Evolutionary conservation across 2,888 invertebrate species (phyloP).

Genomic region (Drosophila mettleri): DNA sequence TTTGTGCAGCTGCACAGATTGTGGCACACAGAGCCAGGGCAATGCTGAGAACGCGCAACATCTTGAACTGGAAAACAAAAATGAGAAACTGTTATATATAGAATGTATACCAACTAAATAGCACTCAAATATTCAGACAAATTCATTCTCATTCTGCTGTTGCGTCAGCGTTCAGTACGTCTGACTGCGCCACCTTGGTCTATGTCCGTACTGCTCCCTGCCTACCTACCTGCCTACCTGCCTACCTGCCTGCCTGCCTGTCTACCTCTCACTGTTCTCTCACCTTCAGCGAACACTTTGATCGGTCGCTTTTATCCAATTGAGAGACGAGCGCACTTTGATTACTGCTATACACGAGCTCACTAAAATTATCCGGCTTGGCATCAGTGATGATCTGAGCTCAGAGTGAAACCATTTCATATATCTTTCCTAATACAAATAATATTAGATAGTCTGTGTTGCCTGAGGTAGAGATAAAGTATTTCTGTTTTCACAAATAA

Average conservation of each 20-base stretch:
- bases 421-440: background rate
- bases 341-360: slow-evolving; percentile 37
- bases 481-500: background rate
- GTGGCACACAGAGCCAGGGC: slow-evolving; percentile 71
- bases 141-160: slow-evolving; percentile 22
- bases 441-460: no score
- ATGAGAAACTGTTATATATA: background rate
- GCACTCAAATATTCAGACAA: background rate
- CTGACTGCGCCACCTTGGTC: slow-evolving; percentile 13
- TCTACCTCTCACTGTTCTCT: background rate
- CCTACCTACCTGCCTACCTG: background rate
- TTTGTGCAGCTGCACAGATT: slow-evolving; percentile 69
- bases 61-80: slow-evolving; percentile 48
- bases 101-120: background rate
- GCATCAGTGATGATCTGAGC: slow-evolving; percentile 29
- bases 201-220: background rate
- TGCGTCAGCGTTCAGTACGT: slow-evolving; percentile 32
- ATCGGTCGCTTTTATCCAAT: slow-evolving; percentile 51
- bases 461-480: background rate
- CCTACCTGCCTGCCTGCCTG: background rate
- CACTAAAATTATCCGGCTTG: background rate
- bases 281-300: slow-evolving; percentile 10
- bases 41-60: slow-evolving; percentile 65
- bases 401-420: background rate
- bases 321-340: slow-evolving; percentile 52